Conservation (phyloP, 2,113 vertebrate genomes). For the Takifugu bimaculatus region DNA sequence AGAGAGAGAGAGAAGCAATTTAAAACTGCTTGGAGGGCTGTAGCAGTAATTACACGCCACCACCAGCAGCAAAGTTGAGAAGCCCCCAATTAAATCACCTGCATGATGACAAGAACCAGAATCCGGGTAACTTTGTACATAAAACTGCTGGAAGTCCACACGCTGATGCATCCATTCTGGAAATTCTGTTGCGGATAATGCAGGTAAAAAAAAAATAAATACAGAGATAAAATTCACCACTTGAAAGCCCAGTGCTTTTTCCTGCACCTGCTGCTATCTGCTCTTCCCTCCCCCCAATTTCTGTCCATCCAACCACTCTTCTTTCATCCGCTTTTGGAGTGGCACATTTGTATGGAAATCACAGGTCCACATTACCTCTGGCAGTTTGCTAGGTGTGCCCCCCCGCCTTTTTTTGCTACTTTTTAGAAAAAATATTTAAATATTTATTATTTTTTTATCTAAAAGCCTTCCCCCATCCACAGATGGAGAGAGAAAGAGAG, state of each 20-base stretch:
- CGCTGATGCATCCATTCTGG: slow-evolving; percentile 33
- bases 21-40: slow-evolving; percentile 60
- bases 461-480: slow-evolving; percentile 21
- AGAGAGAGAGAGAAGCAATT: slow-evolving; percentile 48
- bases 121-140: slow-evolving; percentile 18
- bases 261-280: slow-evolving; percentile 20
- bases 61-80: slow-evolving; percentile 25
- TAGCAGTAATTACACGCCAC: slow-evolving; percentile 59
- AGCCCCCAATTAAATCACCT: slow-evolving; percentile 43
- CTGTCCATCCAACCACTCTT: slow-evolving; percentile 39
- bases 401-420: slow-evolving; percentile 13
- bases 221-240: slow-evolving; percentile 25
- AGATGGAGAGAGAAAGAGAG: slow-evolving; percentile 8
- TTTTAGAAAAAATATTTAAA: neutral
- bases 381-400: slow-evolving; percentile 61
- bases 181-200: slow-evolving; percentile 56
- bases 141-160: slow-evolving; percentile 1
- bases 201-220: slow-evolving; percentile 34
- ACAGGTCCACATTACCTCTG: slow-evolving; percentile 54
- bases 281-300: slow-evolving; percentile 39
- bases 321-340: slow-evolving; percentile 55
- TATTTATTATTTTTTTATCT: slow-evolving; percentile 42
- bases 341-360: slow-evolving; percentile 71
- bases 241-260: slow-evolving; percentile 18
- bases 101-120: slow-evolving; percentile 34